A percentile compares a stretch with the other conserved stretches of the same genome.
Conservation (phyloP, 2,113 vertebrate species). For the Gymnarchus niloticus region DNA sequence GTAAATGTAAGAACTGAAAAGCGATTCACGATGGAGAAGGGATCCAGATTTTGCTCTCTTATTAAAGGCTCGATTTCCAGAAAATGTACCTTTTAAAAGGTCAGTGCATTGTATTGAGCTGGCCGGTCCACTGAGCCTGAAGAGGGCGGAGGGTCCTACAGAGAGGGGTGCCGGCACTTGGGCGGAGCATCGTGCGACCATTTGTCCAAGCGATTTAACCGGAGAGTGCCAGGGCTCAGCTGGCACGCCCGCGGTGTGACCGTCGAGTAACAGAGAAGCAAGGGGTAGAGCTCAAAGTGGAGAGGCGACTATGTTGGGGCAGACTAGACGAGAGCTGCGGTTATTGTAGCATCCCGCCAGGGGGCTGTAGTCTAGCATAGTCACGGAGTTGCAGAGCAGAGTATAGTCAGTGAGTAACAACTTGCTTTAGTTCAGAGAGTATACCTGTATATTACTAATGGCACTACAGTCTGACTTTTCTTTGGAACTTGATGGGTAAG, state of each 20-base stretch:
- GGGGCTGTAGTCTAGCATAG: background rate
- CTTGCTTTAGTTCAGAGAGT: background rate
- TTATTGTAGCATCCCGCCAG: background rate
- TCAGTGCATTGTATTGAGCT: background rate
- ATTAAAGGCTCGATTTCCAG: background rate
- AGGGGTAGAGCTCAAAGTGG: no score
- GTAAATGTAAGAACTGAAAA: background rate
- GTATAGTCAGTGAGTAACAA: background rate
- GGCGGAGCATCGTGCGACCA: no score
- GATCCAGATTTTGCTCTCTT: background rate
- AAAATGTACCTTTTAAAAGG: background rate
- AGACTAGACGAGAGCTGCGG: background rate
- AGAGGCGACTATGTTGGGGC: no score
- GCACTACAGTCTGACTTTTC: background rate
- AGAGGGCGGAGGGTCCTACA: no score
- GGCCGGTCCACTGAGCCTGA: no score
- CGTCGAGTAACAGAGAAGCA: no score
- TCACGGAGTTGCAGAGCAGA: background rate
- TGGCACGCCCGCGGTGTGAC: no score
- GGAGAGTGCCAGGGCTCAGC: no score
- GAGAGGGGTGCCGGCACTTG: no score
- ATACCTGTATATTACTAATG: background rate
- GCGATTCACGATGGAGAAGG: background rate
- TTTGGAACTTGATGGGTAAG: background rate
- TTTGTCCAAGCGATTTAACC: no score